Percentiles rank a stretch among this genome's conserved stretches.
These are phyloP conservation scores for Cerastoderma edule DNA, from an alignment of 2,888 invertebrate genomes.

Conservation along the genomic window DNA sequence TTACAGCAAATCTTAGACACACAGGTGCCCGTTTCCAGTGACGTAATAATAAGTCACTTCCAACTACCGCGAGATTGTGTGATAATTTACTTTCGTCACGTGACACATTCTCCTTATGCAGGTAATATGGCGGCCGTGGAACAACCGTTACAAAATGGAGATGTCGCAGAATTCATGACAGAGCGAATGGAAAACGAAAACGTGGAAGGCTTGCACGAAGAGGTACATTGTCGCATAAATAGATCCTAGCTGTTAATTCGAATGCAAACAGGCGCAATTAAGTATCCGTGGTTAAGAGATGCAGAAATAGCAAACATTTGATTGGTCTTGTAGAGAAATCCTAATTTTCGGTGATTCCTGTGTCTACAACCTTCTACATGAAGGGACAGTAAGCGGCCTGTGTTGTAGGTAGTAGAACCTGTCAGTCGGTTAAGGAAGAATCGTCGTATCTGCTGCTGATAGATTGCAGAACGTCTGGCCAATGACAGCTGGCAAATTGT, in stretches of 20 bases:
- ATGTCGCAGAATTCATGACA: constrained; percentile 73
- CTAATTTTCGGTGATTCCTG: not conserved
- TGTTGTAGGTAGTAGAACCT: too few species aligned
- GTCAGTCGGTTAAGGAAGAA: too few species aligned
- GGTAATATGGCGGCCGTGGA: constrained; percentile 81
- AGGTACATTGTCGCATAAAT: constrained; percentile 60
- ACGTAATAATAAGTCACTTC: constrained; percentile 14
- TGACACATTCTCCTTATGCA: constrained; percentile 76
- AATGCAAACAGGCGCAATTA: not conserved
- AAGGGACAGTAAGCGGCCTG: too few species aligned
- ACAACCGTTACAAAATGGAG: constrained; percentile 75
- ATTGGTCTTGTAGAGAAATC: constrained; percentile 7
- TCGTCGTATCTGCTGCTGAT: too few species aligned
- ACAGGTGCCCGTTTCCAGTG: constrained; percentile 16
- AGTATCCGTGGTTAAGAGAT: not conserved
- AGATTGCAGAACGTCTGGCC: too few species aligned
- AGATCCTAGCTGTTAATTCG: not conserved
- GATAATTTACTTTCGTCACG: constrained; percentile 79
- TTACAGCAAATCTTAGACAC: too few species aligned
- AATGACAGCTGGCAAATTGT: not conserved
- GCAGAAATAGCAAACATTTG: constrained; percentile 1
- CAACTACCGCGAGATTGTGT: constrained; percentile 73
- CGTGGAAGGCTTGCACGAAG: constrained; percentile 73
- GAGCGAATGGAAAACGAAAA: constrained; percentile 71
- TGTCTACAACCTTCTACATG: too few species aligned